Evolutionary conservation across 2,797 vertebrate species (phyloP), one percentile per base, ranked within the genome.

Genomic region (Oreochromis mossambicus): DNA sequence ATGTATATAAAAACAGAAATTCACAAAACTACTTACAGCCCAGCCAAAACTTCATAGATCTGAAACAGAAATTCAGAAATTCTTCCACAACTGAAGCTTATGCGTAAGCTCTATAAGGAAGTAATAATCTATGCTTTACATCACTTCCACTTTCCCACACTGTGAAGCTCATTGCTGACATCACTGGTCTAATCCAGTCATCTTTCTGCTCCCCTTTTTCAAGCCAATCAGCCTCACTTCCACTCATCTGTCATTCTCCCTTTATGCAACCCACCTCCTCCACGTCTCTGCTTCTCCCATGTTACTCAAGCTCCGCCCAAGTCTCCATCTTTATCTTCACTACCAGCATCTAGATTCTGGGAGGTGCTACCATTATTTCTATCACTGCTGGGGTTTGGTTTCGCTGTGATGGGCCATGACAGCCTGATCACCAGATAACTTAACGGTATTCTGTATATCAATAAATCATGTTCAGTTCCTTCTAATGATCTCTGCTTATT

Each of bases 251-350:
- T 11, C 15, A 11, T 0, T 61, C 56, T 61, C 29, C 29, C 29
- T 34, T 61, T 6, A 34, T 61, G 9, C 56, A 61, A 34, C 29
- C 56, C 56, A 61, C 9, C 1, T 61, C 56, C 32, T 61, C 17
- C 56, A n/a, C n/a, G n/a, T 36, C 1, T 1, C 2, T n/a, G 32
- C 9, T 7, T 61, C 32, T 61, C 0, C 56, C 4, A 61, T n/a
- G 32, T 61, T 61, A n/a, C 56, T 61, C 58, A 36, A 61, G 9
- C 17, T 61, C 58, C 2, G 4, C 32, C 17, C 32, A 36, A n/a
- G 29, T 9, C 15, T 61, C 2, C 17, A 61, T 0, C 9, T 61
- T 61, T 61, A 61, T 61, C 10, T 61, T 61, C 58, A 61, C 0
- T 19, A 7, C 9, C 58, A 61, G 32, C 58, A 61, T 61, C 56